Base-by-base conservation (phyloP, 2,888 invertebrate genomes). In the Acleris holmiana region DNA sequence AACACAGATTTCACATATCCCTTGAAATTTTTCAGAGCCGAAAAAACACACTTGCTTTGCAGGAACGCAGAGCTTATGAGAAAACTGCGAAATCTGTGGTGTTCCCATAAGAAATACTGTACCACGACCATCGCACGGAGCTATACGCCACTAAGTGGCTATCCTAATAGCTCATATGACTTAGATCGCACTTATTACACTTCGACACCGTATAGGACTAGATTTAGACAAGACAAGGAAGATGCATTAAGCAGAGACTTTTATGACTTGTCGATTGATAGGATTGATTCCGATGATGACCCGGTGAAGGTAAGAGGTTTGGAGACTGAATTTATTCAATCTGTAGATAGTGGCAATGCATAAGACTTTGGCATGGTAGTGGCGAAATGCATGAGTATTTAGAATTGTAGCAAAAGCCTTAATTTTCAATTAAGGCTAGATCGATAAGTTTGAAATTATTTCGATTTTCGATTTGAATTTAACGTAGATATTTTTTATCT, bases 11-110 rank as follows among this genome's bases (percentile, higher is more conserved):
- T 72, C 65, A 69, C 68, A 44, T 58, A 64, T 50, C 54, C 58
- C 21, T 47, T 56, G 63, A 62, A 69, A 76, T 87, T 88, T 93
- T 94, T 84, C 93, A 95, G 95, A 94, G 85, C 87, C 85, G 94
- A 94, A 78, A 93, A 88, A 84, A 84, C 89, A 80, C 93, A 93
- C 81, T 91, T 94, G 88, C 93, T 93, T 87, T 91, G 89, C 84
- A 94, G 94, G 83, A 95, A 94, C 84, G 86, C 88, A 76, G 94
- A 94, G 76, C 90, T 95, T 78, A 93, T 94, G 92, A 89, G 91
- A 83, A 94, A 94, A 83, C 91, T 94, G 74, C 91, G 93, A 79
- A 93, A 89, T 73, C 83, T 95, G 69, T 94, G 94, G 94, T 91
- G 88, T 79, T 93, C 93, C 80, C 93, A 94, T 88, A 94, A 94